A percentile compares a stretch with the other conserved stretches of the same genome.
Evolutionary conservation across 2,888 invertebrate species (phyloP).

Genomic region (Ceratothoa steindachneri): DNA sequence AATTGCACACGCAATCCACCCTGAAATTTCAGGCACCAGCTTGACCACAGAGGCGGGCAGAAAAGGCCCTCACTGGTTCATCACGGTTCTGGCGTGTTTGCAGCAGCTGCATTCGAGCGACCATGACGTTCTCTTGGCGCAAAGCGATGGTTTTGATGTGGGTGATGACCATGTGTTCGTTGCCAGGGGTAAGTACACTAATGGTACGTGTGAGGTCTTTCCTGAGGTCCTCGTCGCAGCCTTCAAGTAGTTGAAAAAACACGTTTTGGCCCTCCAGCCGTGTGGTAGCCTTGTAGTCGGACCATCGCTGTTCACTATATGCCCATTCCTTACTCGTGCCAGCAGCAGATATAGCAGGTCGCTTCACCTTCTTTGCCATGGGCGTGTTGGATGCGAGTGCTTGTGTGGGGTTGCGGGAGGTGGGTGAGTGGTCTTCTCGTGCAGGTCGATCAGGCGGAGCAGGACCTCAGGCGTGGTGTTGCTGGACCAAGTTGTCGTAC

Average conservation of each 20-base stretch:
- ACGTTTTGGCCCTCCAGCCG: constrained; percentile 15
- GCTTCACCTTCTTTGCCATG: constrained; percentile 7
- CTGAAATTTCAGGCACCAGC: too few species aligned
- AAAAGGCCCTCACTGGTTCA: constrained; percentile 12
- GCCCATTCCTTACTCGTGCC: constrained; percentile 14
- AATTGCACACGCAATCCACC: too few species aligned
- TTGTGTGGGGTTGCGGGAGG: too few species aligned
- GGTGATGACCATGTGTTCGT: background rate
- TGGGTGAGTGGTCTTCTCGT: too few species aligned
- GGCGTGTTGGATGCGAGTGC: too few species aligned
- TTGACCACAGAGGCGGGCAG: constrained; percentile 4
- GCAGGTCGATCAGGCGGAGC: too few species aligned
- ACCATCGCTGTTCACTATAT: constrained; percentile 9
- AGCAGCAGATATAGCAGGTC: constrained; percentile 2
- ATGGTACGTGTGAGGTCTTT: background rate
- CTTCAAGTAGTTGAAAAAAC: too few species aligned
- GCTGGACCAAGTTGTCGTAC: too few species aligned
- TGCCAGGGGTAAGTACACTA: background rate
- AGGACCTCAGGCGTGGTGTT: too few species aligned
- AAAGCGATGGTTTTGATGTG: background rate
- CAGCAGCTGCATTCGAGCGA: too few species aligned
- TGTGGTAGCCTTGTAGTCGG: constrained; percentile 9
- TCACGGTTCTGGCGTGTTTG: constrained; percentile 5
- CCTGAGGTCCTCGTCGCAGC: too few species aligned
- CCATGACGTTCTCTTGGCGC: too few species aligned